Percentiles rank a stretch among this genome's conserved stretches.
Conservation (phyloP, 2,888 invertebrate species). For the Spilosoma lubricipeda region DNA sequence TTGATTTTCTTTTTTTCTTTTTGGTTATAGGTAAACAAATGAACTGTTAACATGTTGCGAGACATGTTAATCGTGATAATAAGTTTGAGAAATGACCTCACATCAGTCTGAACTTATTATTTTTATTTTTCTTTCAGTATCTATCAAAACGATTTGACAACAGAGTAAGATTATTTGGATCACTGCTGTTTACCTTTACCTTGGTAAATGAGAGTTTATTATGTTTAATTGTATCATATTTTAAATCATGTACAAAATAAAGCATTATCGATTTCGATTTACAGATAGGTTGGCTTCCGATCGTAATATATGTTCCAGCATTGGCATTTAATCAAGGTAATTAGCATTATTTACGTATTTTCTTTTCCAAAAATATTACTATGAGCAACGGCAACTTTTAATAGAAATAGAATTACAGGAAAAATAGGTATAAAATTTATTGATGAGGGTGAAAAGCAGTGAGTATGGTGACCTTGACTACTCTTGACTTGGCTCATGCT, state of each 20-base stretch:
- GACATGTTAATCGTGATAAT: neutral
- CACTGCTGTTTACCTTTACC: conserved; percentile 89
- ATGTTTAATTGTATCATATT: neutral
- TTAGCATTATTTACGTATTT: neutral
- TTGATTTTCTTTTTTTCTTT: neutral
- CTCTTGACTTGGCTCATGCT: too few relatives aligned
- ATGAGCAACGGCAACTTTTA: neutral
- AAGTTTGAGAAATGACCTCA: neutral
- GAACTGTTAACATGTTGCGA: neutral
- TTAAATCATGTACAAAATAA: neutral
- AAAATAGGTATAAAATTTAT: too few relatives aligned
- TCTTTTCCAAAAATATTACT: neutral
- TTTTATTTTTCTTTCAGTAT: conserved; percentile 83
- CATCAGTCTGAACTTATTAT: neutral
- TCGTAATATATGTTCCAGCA: conserved; percentile 92
- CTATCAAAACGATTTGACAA: conserved; percentile 90
- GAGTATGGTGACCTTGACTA: too few relatives aligned
- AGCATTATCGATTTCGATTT: conserved; percentile 46
- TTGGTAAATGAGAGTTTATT: conserved; percentile 84
- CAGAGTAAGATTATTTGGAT: conserved; percentile 89
- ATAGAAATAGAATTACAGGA: too few relatives aligned
- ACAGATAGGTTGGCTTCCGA: conserved; percentile 92
- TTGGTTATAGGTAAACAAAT: neutral
- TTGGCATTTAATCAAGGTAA: conserved; percentile 93
- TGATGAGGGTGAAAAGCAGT: too few relatives aligned